These are phyloP conservation scores for Drosophila pectinifera DNA, from an alignment of 1,140 invertebrate genomes.

Conservation along the genomic window DNA sequence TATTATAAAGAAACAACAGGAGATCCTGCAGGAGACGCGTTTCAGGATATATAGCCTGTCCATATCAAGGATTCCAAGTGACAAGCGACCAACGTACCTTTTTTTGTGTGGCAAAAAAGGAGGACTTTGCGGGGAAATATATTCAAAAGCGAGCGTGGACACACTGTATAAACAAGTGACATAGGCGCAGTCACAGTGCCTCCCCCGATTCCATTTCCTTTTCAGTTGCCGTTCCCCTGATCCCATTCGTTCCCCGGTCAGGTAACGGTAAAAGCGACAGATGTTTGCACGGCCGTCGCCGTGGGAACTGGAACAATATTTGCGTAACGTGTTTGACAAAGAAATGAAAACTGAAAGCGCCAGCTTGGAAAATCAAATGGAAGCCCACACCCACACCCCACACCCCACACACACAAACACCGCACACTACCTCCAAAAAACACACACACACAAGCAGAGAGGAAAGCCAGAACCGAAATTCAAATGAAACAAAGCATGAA, in stretches of 20 bases:
- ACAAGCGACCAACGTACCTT: background rate
- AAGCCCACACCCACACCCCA: constrained; percentile 43
- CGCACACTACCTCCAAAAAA: constrained; percentile 4
- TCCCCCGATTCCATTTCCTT: constrained; percentile 11
- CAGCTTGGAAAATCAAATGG: constrained; percentile 83
- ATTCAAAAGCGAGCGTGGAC: constrained; percentile 33
- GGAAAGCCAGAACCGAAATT: constrained; percentile 43
- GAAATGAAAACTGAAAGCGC: constrained; percentile 83
- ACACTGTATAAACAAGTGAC: constrained; percentile 44
- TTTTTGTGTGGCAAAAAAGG: background rate
- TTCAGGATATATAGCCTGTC: background rate
- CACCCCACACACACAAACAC: too few species aligned
- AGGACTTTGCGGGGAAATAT: background rate
- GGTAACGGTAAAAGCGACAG: constrained; percentile 66
- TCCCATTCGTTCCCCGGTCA: constrained; percentile 36
- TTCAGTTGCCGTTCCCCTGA: constrained; percentile 21
- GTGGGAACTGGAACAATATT: constrained; percentile 81
- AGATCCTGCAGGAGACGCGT: background rate
- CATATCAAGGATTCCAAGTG: constrained; percentile 3
- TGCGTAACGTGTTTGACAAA: constrained; percentile 84
- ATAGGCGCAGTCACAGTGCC: constrained; percentile 33
- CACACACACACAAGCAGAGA: background rate
- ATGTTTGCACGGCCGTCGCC: constrained; percentile 73
- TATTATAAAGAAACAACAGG: background rate
- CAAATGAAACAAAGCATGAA: constrained; percentile 47